Conservation (phyloP, 35 echinoderm and acorn worm species). For the Strongylocentrotus purpuratus region DNA sequence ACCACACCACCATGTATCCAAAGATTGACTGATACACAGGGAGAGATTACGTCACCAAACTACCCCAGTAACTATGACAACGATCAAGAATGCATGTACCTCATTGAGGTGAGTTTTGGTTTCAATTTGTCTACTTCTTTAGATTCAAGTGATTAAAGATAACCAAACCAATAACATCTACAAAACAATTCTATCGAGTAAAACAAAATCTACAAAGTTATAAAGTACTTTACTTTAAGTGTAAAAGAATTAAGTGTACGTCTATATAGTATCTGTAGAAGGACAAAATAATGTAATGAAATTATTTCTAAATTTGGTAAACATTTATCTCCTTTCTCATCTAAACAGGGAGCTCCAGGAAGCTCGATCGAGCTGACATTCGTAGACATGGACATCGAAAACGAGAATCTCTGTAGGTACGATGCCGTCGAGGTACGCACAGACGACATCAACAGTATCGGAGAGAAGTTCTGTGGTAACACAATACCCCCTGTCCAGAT, state of each 20-base stretch:
- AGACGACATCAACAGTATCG: constrained; percentile 23
- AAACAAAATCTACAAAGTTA: background rate
- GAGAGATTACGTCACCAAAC: constrained; percentile 58
- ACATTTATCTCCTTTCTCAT: background rate
- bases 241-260: background rate
- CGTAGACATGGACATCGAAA: constrained; percentile 30
- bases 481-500: background rate
- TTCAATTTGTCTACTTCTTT: no score
- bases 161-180: background rate
- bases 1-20: constrained; percentile 22
- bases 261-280: no score
- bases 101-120: constrained; percentile 58
- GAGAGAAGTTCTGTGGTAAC: constrained; percentile 50
- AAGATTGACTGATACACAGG: constrained; percentile 45
- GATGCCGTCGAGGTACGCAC: constrained; percentile 26
- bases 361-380: constrained; percentile 43
- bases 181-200: background rate
- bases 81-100: constrained; percentile 45
- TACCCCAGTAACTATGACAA: constrained; percentile 63
- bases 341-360: constrained; percentile 36
- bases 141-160: no score
- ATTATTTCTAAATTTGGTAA: background rate
- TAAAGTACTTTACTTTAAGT: background rate
- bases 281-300: no score
- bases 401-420: background rate